Base-by-base conservation (phyloP, 2,113 vertebrate genomes). In the Myodes glareolus region DNA sequence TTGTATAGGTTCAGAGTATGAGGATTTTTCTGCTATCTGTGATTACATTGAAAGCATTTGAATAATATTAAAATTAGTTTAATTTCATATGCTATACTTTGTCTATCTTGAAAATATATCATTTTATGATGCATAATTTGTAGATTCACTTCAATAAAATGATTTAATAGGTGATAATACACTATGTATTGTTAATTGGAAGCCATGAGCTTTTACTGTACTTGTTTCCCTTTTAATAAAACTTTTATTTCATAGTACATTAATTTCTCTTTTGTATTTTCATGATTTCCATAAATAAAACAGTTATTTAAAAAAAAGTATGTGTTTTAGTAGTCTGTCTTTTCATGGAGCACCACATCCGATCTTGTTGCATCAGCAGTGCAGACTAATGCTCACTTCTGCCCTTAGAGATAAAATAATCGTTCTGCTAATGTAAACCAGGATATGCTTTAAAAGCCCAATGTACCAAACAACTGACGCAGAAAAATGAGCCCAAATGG, bases 191-290 rank as follows among this genome's bases (percentile, higher is more conserved):
- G 12, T 88, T 96, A 33, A 97, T 96, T 96, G 98, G 96, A 96
- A 97, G 52, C 67, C n/a, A 91, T 91, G 91, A 95, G 93, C n/a
- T 96, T 97, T 96, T 98, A 90, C 42, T 92, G 23, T 89, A 94
- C 77, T 98, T 72, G 76, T 90, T 90, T 97, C 92, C 72, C 97
- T 98, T 98, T 97, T 88, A 78, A 97, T 96, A 97, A 84, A 96
- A 97, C 97, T 97, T 98, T 98, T 98, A 98, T 98, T 98, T 98
- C 98, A 98, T 90, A 98, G 95, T 97, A 97, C 97, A 98, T 98
- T 99, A 98, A 98, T 98, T 98, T 98, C 90, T 97, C 96, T 98
- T 97, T 98, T 93, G 90, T 78, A 90, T 76, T 97, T 97, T 97
- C 92, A 95, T 97, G 96, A 98, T 98, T 98, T 97, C 97, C 97